Percentiles rank a stretch among this genome's conserved stretches.
These are phyloP conservation scores for Parnassius apollo DNA, from an alignment of 2,888 invertebrate genomes.

Conservation along the genomic window DNA sequence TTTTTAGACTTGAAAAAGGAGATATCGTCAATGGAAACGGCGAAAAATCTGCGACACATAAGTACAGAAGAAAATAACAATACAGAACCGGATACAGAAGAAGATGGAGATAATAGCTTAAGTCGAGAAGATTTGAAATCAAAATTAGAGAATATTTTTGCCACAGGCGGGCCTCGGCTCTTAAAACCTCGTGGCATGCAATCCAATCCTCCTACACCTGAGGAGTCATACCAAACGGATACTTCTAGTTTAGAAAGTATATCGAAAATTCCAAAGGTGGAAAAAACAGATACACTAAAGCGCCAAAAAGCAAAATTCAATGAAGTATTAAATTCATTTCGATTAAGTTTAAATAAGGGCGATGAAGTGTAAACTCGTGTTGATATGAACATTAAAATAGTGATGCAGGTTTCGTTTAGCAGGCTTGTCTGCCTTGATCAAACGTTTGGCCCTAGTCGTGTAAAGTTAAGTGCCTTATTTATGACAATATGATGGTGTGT, in stretches of 20 bases:
- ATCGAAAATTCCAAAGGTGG: conserved; percentile 59
- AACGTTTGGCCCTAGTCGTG: conserved; percentile 52
- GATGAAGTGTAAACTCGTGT: conserved; percentile 49
- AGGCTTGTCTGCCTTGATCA: background rate
- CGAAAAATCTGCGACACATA: conserved; percentile 49
- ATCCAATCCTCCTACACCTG: conserved; percentile 63
- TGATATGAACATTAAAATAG: conserved; percentile 2
- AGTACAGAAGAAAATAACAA: conserved; percentile 42
- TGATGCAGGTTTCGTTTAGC: conserved; percentile 23
- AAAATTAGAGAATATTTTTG: conserved; percentile 67
- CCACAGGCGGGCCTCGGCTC: conserved; percentile 57
- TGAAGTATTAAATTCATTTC: conserved; percentile 68
- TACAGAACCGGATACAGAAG: conserved; percentile 30
- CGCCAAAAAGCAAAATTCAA: conserved; percentile 68
- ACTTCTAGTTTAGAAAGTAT: conserved; percentile 60
- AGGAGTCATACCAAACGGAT: conserved; percentile 60
- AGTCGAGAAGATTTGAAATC: conserved; percentile 65
- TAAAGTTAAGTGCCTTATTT: conserved; percentile 60
- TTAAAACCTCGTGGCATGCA: conserved; percentile 60
- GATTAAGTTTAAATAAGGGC: conserved; percentile 62
- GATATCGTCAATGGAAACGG: conserved; percentile 46
- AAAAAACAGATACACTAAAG: conserved; percentile 71
- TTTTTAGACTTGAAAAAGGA: conserved; percentile 66
- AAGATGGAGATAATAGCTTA: conserved; percentile 38
- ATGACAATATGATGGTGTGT: conserved; percentile 32